Conservation (phyloP, 37 sponge, comb jelly and placozoan genomes). For the Ephydatia muelleri region DNA sequence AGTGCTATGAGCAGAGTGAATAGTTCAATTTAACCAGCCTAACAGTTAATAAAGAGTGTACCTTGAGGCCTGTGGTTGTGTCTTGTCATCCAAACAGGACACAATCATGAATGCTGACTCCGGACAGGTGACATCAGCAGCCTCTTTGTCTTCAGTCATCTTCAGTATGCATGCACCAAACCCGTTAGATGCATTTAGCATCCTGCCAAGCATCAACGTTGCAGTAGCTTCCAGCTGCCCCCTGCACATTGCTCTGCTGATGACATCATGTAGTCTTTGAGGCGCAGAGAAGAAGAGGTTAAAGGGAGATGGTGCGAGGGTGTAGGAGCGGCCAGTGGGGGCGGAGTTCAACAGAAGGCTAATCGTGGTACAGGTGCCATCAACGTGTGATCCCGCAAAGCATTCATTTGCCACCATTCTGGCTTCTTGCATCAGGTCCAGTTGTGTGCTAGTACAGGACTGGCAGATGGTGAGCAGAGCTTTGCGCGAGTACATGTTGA, state of each 20-base stretch:
- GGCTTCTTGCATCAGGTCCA: neutral
- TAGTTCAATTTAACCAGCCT: neutral
- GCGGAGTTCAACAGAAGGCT: conserved; percentile 52
- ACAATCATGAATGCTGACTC: conserved; percentile 62
- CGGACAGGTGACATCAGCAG: conserved; percentile 47
- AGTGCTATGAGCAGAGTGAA: conserved; percentile 11
- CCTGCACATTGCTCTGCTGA: neutral
- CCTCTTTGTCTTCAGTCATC: conserved; percentile 54
- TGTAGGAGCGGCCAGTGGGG: neutral
- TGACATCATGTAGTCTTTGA: conserved; percentile 7
- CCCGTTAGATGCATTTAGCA: conserved; percentile 24
- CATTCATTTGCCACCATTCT: conserved; percentile 42
- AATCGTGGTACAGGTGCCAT: conserved; percentile 37
- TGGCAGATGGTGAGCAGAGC: conserved; percentile 48
- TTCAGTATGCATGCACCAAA: conserved; percentile 34
- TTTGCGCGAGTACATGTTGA: conserved; percentile 74
- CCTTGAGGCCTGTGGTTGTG: conserved; percentile 12
- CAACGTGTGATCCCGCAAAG: conserved; percentile 37
- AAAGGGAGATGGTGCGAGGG: conserved; percentile 48
- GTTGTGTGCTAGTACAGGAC: neutral
- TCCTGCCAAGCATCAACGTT: conserved; percentile 18
- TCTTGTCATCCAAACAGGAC: conserved; percentile 45
- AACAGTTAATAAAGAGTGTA: neutral
- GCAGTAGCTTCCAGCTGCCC: conserved; percentile 18
- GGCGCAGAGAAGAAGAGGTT: conserved; percentile 58